Evolutionary conservation across 35 echinoderm and acorn worm species (phyloP).

Genomic region (Eucidaris tribuloides): DNA sequence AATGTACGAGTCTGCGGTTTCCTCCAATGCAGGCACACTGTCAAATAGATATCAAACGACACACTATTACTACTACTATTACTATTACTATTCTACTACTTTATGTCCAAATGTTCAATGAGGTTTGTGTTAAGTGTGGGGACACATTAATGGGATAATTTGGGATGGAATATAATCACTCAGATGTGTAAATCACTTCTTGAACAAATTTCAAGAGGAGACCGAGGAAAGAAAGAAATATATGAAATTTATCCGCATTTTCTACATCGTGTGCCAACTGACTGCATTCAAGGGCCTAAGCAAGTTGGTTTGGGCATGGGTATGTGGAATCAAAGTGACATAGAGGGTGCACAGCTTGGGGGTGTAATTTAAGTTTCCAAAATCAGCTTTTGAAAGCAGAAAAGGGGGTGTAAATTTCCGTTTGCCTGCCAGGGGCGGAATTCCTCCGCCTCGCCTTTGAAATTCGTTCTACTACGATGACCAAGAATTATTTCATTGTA

Average conservation of each 20-base stretch:
- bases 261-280: too few relatives aligned
- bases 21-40: constrained; percentile 70
- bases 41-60: background rate
- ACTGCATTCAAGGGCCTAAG: too few relatives aligned
- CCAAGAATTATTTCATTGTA: background rate
- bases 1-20: constrained; percentile 9
- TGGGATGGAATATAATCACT: background rate
- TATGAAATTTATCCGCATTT: too few relatives aligned
- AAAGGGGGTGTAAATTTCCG: too few relatives aligned
- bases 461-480: background rate
- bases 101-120: background rate
- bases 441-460: too few relatives aligned
- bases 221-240: background rate
- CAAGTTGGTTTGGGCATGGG: too few relatives aligned
- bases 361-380: too few relatives aligned
- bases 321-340: too few relatives aligned
- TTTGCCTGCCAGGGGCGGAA: too few relatives aligned
- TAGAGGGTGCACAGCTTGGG: too few relatives aligned
- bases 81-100: background rate
- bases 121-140: background rate
- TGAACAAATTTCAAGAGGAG: background rate
- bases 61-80: background rate
- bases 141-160: background rate
- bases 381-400: too few relatives aligned
- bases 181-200: background rate